Conservation (phyloP, 1,140 invertebrate species). For the Acyrthosiphon pisum region DNA sequence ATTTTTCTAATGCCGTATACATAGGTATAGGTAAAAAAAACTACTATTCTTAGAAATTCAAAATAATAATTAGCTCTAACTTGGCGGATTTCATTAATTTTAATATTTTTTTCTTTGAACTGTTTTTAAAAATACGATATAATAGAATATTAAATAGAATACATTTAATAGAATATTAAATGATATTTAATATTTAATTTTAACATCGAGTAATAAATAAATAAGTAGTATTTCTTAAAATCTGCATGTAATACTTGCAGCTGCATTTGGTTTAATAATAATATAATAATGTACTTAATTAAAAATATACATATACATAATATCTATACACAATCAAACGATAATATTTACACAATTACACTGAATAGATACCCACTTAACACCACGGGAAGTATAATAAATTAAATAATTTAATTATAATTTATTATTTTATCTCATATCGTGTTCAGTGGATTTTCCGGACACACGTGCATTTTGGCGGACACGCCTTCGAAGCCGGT, state of each 20-base stretch:
- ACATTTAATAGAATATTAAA: too few relatives aligned
- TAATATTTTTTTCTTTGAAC: too few relatives aligned
- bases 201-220: background rate
- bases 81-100: too few relatives aligned
- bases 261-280: background rate
- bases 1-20: too few relatives aligned
- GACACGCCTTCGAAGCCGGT: conserved; percentile 47
- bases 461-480: conserved; percentile 33
- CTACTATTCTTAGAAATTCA: too few relatives aligned
- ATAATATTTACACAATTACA: background rate
- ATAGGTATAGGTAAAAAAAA: too few relatives aligned
- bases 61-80: too few relatives aligned
- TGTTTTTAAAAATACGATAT: too few relatives aligned
- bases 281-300: background rate
- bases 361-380: background rate
- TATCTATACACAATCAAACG: background rate
- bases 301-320: background rate
- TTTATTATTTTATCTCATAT: background rate
- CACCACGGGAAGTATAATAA: background rate
- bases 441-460: background rate
- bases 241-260: background rate
- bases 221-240: background rate
- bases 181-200: too few relatives aligned
- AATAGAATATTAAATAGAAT: too few relatives aligned
- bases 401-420: background rate